Conservation (phyloP, 1,140 invertebrate species). For the Ctenoplectra terminalis region DNA sequence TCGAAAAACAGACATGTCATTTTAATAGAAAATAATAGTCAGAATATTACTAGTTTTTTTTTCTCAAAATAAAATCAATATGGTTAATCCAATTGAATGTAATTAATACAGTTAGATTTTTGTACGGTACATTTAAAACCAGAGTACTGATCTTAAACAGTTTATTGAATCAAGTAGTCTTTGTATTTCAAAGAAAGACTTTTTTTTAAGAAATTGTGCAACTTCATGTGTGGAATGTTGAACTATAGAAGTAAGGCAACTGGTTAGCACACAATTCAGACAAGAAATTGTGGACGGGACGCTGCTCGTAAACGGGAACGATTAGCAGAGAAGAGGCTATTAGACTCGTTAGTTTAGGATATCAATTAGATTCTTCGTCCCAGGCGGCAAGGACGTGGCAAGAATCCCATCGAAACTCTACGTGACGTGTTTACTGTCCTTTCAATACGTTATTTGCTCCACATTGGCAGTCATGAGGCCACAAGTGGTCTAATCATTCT, state of each 20-base stretch:
- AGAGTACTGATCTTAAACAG: no score
- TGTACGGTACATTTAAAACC: no score
- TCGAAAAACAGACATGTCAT: no score
- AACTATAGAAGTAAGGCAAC: not conserved
- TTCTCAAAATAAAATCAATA: no score
- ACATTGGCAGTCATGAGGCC: not conserved
- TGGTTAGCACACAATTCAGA: not conserved
- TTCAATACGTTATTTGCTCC: slow-evolving; percentile 8
- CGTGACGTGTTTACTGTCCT: slow-evolving; percentile 5
- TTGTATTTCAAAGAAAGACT: no score
- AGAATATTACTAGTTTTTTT: no score
- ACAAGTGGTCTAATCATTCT: slow-evolving; percentile 40
- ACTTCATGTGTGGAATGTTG: not conserved
- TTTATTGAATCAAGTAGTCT: no score
- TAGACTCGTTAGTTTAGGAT: slow-evolving; percentile 38
- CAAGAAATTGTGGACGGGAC: slow-evolving; percentile 15
- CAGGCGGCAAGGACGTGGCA: not conserved
- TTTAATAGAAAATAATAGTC: not conserved
- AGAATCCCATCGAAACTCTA: not conserved
- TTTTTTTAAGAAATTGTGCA: slow-evolving; percentile 5
- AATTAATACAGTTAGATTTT: no score
- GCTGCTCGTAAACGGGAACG: slow-evolving; percentile 5
- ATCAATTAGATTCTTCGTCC: slow-evolving; percentile 32
- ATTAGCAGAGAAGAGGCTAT: slow-evolving; percentile 30
- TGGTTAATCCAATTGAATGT: no score